Percentiles rank a stretch among this genome's conserved stretches.
These are phyloP conservation scores for Rhinolophus ferrumequinum DNA, from an alignment of 2,113 vertebrate genomes.

Conservation along the genomic window DNA sequence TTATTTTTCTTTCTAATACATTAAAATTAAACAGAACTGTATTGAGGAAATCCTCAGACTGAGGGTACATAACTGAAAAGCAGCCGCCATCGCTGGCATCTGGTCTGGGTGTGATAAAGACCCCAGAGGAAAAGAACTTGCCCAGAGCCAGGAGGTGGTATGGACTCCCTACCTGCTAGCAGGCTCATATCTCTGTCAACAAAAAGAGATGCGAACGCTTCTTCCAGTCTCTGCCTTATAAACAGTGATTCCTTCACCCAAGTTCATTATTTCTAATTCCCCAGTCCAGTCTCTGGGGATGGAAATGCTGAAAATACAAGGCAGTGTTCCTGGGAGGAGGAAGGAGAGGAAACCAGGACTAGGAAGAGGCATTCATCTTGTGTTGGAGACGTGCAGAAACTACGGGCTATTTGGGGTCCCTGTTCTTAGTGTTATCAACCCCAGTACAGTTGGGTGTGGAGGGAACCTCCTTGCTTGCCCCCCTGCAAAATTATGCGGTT, in stretches of 20 bases:
- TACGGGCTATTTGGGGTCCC: not conserved
- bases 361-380: not conserved
- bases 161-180: not conserved
- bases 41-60: not conserved
- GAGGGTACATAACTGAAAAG: constrained; percentile 35
- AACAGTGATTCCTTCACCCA: constrained; percentile 23
- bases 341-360: not conserved
- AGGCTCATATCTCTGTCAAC: not conserved
- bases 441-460: not conserved
- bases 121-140: not conserved
- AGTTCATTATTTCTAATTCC: constrained; percentile 70
- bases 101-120: constrained; percentile 8
- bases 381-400: not conserved
- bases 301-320: not conserved
- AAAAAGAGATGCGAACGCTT: not conserved
- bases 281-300: constrained; percentile 15
- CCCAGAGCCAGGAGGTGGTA: not conserved
- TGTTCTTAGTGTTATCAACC: not conserved
- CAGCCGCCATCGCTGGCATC: not conserved
- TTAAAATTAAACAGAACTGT: constrained; percentile 45
- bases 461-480: not conserved
- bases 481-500: not conserved
- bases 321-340: not conserved
- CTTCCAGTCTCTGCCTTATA: not conserved
- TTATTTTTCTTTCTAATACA: not conserved